A percentile compares a stretch with the other conserved stretches of the same genome.
These are phyloP conservation scores for Anguilla anguilla DNA, from an alignment of 2,797 vertebrate genomes.

Conservation along the genomic window DNA sequence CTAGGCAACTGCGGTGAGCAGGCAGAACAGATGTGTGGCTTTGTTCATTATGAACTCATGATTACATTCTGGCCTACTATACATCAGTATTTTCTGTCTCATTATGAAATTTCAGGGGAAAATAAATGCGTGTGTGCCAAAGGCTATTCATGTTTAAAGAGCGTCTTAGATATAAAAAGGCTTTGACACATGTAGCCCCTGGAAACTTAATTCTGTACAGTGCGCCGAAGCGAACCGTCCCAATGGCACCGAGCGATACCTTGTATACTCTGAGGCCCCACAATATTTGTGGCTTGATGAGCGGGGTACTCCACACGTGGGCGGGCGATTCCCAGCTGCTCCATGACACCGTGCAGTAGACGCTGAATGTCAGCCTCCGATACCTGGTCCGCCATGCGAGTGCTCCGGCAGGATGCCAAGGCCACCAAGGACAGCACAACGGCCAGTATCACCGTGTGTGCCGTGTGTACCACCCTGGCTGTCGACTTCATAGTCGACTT, in stretches of 20 bases:
- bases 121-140: too few species aligned
- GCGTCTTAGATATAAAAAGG: too few species aligned
- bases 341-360: conserved; percentile 95
- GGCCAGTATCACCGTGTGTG: conserved; percentile 59
- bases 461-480: conserved; percentile 45
- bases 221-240: neutral
- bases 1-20: neutral
- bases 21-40: neutral
- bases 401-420: conserved; percentile 74
- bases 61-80: neutral
- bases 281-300: conserved; percentile 93
- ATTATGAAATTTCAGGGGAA: too few species aligned
- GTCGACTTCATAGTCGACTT: conserved; percentile 16
- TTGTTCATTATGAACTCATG: neutral
- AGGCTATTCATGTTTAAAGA: too few species aligned
- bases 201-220: neutral
- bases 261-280: conserved; percentile 96
- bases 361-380: conserved; percentile 94
- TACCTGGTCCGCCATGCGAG: conserved; percentile 81
- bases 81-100: neutral
- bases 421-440: conserved; percentile 71
- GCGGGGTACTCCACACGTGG: conserved; percentile 95
- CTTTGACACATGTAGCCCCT: neutral
- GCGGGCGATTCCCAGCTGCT: conserved; percentile 93
- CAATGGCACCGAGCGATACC: conserved; percentile 61